phyloP scores from a whole-genome alignment of 1,140 invertebrate species.

The Glomeris maerens region DNA sequence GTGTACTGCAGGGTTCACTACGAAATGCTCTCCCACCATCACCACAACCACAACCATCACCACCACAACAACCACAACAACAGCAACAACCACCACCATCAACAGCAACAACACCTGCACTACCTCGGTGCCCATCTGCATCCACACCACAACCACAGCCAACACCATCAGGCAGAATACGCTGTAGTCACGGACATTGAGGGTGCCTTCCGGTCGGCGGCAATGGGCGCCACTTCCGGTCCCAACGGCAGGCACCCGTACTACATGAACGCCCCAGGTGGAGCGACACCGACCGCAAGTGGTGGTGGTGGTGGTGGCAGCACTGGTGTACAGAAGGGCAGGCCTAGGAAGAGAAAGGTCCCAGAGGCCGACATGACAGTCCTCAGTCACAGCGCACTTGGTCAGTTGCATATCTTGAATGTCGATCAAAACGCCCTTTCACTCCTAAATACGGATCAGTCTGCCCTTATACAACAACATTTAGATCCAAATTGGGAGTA shows the following conservation, averaged over 20 bases:
- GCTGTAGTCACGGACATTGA: constrained; percentile 21
- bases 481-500: too few relatives aligned
- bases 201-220: constrained; percentile 23
- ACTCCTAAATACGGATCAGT: too few relatives aligned
- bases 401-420: too few relatives aligned
- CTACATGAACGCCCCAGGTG: too few relatives aligned
- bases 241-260: constrained; percentile 34
- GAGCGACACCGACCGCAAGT: too few relatives aligned
- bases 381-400: too few relatives aligned
- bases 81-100: constrained; percentile 9
- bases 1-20: constrained; percentile 36
- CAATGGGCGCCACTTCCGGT: constrained; percentile 42
- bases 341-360: constrained; percentile 61
- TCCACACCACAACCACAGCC: constrained; percentile 1
- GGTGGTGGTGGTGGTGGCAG: too few relatives aligned
- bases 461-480: too few relatives aligned
- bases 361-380: constrained; percentile 2
- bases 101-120: constrained; percentile 3
- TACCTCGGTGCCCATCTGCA: neutral
- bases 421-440: too few relatives aligned
- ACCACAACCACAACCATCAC: constrained; percentile 2
- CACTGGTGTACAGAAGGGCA: constrained; percentile 54
- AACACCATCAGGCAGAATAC: constrained; percentile 14
- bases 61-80: constrained; percentile 14
- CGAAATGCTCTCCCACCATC: constrained; percentile 22